Evolutionary conservation across 2,113 vertebrate genomes (phyloP).

Genomic region (Ceuthmochares aereus): DNA sequence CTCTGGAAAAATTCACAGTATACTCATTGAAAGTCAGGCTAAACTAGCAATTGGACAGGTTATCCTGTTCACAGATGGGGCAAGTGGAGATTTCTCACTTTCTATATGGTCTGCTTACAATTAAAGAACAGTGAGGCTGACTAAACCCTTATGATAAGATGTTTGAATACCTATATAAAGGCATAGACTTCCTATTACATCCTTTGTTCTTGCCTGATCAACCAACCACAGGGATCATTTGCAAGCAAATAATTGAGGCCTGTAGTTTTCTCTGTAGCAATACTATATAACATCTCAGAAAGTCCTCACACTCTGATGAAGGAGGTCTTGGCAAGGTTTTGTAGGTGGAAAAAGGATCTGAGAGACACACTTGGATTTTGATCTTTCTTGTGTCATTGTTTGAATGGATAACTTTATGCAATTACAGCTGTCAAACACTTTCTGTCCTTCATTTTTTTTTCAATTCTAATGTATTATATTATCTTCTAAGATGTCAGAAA

Average conservation of each 20-base stretch:
- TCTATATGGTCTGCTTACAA: not conserved
- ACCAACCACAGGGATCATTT: not conserved
- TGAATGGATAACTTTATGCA: not conserved
- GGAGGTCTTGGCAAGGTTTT: not conserved
- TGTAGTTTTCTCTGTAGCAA: not conserved
- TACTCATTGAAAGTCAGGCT: not conserved
- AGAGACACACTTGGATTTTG: not conserved
- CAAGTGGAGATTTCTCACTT: not conserved
- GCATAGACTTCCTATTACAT: not conserved
- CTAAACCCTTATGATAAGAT: not conserved
- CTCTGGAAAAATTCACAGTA: not conserved
- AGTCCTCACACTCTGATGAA: slow-evolving; percentile 29
- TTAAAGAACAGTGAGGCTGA: not conserved
- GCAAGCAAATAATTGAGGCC: not conserved
- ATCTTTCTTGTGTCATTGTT: not conserved
- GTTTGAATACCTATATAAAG: not conserved
- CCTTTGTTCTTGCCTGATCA: not conserved
- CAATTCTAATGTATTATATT: not conserved
- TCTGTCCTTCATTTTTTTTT: not conserved
- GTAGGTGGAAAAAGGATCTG: not conserved
- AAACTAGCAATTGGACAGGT: not conserved
- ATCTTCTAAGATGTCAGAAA: not conserved
- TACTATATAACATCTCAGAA: not conserved
- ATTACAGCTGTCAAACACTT: not conserved
- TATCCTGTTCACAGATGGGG: not conserved